Percentiles rank a stretch among this genome's conserved stretches.
phyloP scores from a whole-genome alignment of 2,113 vertebrate species.

The Malurus alboscapulatus region DNA sequence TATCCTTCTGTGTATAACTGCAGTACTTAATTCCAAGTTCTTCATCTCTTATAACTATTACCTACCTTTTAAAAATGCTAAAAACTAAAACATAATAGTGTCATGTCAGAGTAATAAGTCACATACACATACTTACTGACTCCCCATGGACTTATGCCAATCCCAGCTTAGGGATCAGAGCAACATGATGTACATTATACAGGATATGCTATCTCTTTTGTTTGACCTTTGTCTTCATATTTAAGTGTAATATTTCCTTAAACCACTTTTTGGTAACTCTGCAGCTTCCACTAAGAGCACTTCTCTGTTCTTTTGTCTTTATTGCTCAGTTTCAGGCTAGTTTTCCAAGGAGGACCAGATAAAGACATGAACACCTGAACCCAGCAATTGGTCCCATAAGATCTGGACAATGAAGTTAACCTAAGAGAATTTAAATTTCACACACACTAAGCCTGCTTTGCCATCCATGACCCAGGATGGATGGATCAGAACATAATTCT shows the following conservation, averaged over 20 bases:
- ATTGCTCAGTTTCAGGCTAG: not conserved
- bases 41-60: slow-evolving; percentile 96
- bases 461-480: too few relatives aligned
- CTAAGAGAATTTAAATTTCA: not conserved
- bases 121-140: slow-evolving; percentile 82
- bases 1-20: slow-evolving; percentile 98
- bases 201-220: slow-evolving; percentile 45
- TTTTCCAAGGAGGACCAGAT: not conserved
- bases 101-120: slow-evolving; percentile 89
- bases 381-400: accelerated
- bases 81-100: slow-evolving; percentile 92
- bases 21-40: slow-evolving; percentile 93
- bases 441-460: not conserved
- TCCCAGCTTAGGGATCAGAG: slow-evolving; percentile 58
- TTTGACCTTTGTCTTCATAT: slow-evolving; percentile 77
- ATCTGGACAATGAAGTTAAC: not conserved
- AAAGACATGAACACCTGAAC: not conserved
- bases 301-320: not conserved
- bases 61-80: slow-evolving; percentile 96
- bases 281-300: slow-evolving; percentile 6
- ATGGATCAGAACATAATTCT: too few relatives aligned
- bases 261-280: slow-evolving; percentile 59
- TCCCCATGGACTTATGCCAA: slow-evolving; percentile 75
- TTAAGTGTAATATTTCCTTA: slow-evolving; percentile 71
- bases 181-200: slow-evolving; percentile 60